phyloP scores from a whole-genome alignment of 2,113 vertebrate species.

The Siniperca chuatsi region DNA sequence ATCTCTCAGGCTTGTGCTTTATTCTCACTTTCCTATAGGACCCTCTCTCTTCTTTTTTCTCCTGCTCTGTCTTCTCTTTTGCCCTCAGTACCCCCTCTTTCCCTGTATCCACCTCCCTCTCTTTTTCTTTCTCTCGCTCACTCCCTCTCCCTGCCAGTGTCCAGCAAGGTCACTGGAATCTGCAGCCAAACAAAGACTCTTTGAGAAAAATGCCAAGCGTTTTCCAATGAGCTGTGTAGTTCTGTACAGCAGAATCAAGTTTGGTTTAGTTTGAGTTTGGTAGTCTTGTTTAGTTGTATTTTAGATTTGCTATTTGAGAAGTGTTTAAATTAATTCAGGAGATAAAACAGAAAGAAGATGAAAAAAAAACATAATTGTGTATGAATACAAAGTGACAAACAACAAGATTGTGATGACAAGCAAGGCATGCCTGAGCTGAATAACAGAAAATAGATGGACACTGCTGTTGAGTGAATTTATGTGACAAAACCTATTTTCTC shows the following conservation, averaged over 20 bases:
- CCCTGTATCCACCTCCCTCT: slow-evolving; percentile 40
- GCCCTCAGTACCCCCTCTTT: slow-evolving; percentile 14
- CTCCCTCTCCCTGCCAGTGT: slow-evolving; percentile 47
- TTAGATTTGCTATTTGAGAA: not conserved
- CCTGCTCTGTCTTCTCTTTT: slow-evolving; percentile 31
- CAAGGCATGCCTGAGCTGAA: not conserved
- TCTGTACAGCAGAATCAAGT: not conserved
- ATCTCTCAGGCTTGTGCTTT: not conserved
- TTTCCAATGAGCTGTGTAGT: slow-evolving; percentile 31
- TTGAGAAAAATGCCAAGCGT: slow-evolving; percentile 62
- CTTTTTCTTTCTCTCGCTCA: slow-evolving; percentile 52
- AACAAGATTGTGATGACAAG: not conserved
- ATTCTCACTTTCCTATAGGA: not conserved
- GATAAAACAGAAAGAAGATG: not conserved
- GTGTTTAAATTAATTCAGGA: not conserved
- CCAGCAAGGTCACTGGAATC: slow-evolving; percentile 73
- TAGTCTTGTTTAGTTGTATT: not conserved
- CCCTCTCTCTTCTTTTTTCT: not conserved
- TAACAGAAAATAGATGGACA: slow-evolving; percentile 8
- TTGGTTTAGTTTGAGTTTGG: not conserved
- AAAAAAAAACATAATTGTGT: slow-evolving; percentile 13
- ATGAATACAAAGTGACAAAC: slow-evolving; percentile 13
- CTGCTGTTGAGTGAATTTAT: not conserved
- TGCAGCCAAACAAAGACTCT: slow-evolving; percentile 75
- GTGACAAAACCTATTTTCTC: not conserved